Evolutionary conservation across 2,113 vertebrate species (phyloP).

Genomic region (Apus apus): DNA sequence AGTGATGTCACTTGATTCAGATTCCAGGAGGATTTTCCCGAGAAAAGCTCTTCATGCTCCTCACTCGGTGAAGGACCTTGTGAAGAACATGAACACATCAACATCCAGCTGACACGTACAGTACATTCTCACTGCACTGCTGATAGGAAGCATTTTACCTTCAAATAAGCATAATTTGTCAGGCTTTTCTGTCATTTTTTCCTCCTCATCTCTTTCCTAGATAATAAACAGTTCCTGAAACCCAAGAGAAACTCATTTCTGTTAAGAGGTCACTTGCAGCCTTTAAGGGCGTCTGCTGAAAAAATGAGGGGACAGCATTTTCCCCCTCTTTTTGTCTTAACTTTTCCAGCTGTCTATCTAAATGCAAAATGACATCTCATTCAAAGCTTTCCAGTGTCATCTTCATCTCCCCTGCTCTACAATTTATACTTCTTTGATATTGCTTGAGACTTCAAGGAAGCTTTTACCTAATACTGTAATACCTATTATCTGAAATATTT

Average conservation of each 20-base stretch:
- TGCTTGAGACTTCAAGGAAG: constrained; percentile 49
- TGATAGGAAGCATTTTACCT: constrained; percentile 59
- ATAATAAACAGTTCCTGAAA: constrained; percentile 66
- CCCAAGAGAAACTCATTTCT: constrained; percentile 65
- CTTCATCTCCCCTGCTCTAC: constrained; percentile 66
- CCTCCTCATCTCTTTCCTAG: constrained; percentile 16
- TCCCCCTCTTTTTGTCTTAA: constrained; percentile 42
- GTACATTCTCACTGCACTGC: constrained; percentile 33
- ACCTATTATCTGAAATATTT: constrained; percentile 73
- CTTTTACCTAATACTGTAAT: constrained; percentile 74
- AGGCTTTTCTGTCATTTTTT: constrained; percentile 17
- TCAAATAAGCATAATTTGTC: constrained; percentile 63
- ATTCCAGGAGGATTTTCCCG: constrained; percentile 53
- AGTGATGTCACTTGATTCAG: constrained; percentile 29
- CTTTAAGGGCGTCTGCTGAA: constrained; percentile 45
- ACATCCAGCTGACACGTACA: constrained; percentile 51
- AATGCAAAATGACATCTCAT: constrained; percentile 71
- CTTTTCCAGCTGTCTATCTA: constrained; percentile 55
- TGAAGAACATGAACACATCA: constrained; percentile 58
- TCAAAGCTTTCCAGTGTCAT: constrained; percentile 67
- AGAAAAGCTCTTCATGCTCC: constrained; percentile 49
- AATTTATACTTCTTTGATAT: constrained; percentile 69
- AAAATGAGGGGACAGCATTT: background rate
- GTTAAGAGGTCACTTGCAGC: constrained; percentile 57
- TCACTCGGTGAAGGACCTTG: background rate